These are phyloP conservation scores for Lycocerus yunnanus DNA, from an alignment of 2,888 invertebrate genomes.

Conservation along the genomic window DNA sequence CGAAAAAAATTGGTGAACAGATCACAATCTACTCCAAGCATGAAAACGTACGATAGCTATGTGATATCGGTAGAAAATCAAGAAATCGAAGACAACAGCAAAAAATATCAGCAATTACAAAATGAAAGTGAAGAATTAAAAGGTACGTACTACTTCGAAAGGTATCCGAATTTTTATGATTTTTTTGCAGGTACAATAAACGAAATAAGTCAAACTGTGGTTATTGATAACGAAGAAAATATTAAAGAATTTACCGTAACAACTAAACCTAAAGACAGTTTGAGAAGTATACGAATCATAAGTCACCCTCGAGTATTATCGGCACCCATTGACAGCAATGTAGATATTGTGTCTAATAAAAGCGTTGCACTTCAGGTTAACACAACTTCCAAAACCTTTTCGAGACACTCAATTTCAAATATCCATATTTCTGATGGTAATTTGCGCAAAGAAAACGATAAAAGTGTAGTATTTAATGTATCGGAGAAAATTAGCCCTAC, in stretches of 20 bases:
- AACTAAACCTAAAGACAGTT: too few species aligned
- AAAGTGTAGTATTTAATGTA: neutral
- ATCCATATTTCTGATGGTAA: too few species aligned
- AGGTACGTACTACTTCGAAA: slow-evolving; percentile 38
- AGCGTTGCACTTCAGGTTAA: too few species aligned
- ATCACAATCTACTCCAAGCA: neutral
- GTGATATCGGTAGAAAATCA: neutral
- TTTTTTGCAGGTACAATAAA: slow-evolving; percentile 59
- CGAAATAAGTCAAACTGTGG: slow-evolving; percentile 59
- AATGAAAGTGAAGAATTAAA: slow-evolving; percentile 55
- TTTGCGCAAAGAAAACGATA: neutral
- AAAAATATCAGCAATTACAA: slow-evolving; percentile 52
- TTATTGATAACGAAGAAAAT: neutral
- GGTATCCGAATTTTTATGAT: neutral
- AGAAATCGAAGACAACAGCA: slow-evolving; percentile 43
- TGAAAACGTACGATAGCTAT: neutral
- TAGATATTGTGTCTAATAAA: too few species aligned
- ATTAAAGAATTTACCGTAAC: too few species aligned
- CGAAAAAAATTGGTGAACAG: neutral
- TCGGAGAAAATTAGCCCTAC: neutral
- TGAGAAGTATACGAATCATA: too few species aligned
- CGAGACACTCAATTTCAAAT: too few species aligned
- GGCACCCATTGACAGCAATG: too few species aligned
- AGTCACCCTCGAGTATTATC: too few species aligned
- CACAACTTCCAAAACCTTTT: too few species aligned